Conservation (phyloP, 2,113 vertebrate genomes). For the Phalacrocorax brasilianus region DNA sequence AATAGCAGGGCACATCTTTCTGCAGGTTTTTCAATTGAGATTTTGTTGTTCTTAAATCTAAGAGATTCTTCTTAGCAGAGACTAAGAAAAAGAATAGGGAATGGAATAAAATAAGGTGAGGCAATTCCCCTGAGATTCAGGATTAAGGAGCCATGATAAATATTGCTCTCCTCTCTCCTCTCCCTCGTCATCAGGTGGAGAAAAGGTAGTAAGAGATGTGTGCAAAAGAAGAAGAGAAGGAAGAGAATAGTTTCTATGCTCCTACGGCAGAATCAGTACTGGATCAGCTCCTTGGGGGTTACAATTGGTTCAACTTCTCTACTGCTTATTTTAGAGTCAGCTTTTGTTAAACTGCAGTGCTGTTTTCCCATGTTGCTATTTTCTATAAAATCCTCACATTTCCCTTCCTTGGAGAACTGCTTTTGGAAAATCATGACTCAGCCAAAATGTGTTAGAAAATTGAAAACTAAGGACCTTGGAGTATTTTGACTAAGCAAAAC, state of each 20-base stretch:
- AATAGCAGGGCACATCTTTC: not conserved
- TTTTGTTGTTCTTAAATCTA: not conserved
- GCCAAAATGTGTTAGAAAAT: not conserved
- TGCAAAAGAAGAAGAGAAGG: not conserved
- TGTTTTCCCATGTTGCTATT: not conserved
- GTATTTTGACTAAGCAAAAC: not conserved
- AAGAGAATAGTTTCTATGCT: not conserved
- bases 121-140: not conserved
- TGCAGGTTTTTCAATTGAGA: not conserved
- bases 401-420: not conserved
- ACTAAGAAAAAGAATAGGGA: not conserved
- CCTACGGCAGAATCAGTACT: not conserved
- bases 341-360: not conserved
- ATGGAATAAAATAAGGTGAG: not conserved
- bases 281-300: not conserved
- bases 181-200: not conserved
- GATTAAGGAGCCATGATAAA: not conserved
- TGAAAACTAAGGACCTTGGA: not conserved
- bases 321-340: not conserved
- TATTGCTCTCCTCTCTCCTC: not conserved
- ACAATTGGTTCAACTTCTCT: not conserved
- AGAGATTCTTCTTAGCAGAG: not conserved
- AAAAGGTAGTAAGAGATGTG: not conserved
- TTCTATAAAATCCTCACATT: not conserved
- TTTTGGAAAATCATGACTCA: conserved; percentile 19